Evolutionary conservation across 2,888 invertebrate species (phyloP).

Genomic region (Orchesella flavescens): DNA sequence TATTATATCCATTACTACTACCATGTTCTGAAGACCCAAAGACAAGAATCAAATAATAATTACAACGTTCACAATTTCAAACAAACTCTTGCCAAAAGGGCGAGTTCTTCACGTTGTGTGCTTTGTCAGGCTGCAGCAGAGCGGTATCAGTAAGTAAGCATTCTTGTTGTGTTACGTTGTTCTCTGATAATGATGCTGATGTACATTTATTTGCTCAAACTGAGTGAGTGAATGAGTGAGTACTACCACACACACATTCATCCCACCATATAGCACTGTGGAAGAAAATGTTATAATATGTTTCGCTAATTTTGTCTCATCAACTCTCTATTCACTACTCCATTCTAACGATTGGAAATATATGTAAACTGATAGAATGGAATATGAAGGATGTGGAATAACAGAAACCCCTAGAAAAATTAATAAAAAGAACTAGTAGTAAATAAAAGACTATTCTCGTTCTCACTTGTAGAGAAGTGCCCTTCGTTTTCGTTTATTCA

Average conservation of each 20-base stretch:
- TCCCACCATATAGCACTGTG: no score
- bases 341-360: not conserved
- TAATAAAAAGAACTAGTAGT: no score
- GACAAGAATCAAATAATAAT: no score
- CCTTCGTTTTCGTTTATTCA: no score
- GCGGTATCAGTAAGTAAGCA: not conserved
- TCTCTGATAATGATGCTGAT: not conserved
- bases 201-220: not conserved
- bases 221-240: not conserved
- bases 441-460: no score
- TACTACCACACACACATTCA: not conserved
- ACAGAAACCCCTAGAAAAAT: no score
- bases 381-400: not conserved
- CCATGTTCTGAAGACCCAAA: no score
- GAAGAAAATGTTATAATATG: not conserved
- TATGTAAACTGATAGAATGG: conserved; percentile 1
- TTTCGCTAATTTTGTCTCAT: conserved; percentile 7
- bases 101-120: no score
- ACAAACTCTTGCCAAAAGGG: no score
- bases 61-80: no score
- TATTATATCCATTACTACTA: no score
- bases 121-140: not conserved
- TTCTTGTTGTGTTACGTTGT: not conserved
- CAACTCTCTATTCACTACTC: not conserved
- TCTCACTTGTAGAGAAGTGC: no score